Evolutionary conservation across 2,797 vertebrate species (phyloP).

Genomic region (Coregonus suidteri): DNA sequence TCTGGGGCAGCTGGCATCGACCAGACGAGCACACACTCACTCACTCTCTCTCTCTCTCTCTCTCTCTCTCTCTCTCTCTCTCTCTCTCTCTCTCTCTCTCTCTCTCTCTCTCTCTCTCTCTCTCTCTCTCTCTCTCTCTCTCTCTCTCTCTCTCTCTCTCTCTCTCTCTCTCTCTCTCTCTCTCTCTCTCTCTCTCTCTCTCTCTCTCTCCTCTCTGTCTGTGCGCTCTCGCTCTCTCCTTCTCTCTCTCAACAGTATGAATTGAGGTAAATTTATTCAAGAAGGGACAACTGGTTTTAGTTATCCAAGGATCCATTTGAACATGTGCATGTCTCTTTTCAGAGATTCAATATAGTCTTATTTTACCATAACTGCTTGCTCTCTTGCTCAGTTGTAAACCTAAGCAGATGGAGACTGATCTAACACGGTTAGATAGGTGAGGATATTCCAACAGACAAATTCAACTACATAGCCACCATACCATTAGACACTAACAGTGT

Average conservation of each 20-base stretch:
- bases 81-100: background rate
- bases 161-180: background rate
- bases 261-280: background rate
- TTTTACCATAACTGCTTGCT: background rate
- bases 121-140: background rate
- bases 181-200: background rate
- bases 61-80: no score
- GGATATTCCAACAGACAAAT: background rate
- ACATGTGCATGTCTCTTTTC: no score
- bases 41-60: no score
- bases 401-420: background rate
- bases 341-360: background rate
- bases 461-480: background rate
- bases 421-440: background rate
- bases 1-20: slow-evolving; percentile 1
- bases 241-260: background rate
- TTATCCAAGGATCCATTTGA: no score
- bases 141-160: background rate
- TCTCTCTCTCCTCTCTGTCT: background rate
- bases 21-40: background rate
- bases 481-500: slow-evolving; percentile 26
- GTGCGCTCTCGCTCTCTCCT: background rate
- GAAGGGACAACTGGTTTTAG: background rate
- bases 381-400: background rate
- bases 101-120: background rate